Evolutionary conservation across 2,113 vertebrate genomes (phyloP).

Genomic region (Hassar affinis): DNA sequence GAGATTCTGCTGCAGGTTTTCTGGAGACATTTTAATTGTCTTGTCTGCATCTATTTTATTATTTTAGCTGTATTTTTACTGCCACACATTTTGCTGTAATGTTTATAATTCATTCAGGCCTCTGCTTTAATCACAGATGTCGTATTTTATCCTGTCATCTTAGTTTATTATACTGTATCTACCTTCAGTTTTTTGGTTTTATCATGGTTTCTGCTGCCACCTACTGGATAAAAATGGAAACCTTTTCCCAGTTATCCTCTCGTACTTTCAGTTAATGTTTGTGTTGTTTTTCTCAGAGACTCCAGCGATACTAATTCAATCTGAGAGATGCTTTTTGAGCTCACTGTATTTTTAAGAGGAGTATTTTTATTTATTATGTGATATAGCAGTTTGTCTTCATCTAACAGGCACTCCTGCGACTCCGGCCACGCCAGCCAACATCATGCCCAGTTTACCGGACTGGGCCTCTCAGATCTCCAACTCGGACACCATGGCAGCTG

Average conservation of each 20-base stretch:
- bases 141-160: not conserved
- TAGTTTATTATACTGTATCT: not conserved
- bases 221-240: not conserved
- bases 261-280: not conserved
- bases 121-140: not conserved
- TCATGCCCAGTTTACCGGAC: conserved; percentile 90
- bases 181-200: not conserved
- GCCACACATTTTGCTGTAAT: too few species aligned
- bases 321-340: not conserved
- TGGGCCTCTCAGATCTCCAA: conserved; percentile 97
- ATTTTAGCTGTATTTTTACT: too few species aligned
- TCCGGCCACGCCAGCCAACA: conserved; percentile 92
- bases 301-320: not conserved
- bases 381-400: not conserved
- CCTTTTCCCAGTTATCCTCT: not conserved
- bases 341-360: not conserved
- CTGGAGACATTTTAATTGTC: too few species aligned
- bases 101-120: not conserved
- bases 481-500: conserved; percentile 93
- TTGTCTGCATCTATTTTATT: too few species aligned
- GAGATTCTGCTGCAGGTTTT: too few species aligned
- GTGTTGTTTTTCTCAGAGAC: not conserved
- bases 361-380: too few species aligned
- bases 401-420: conserved; percentile 89
- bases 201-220: not conserved